Percentiles rank a stretch among this genome's conserved stretches.
These are phyloP conservation scores for Falco columbarius DNA, from an alignment of 2,797 vertebrate species.

Conservation along the genomic window DNA sequence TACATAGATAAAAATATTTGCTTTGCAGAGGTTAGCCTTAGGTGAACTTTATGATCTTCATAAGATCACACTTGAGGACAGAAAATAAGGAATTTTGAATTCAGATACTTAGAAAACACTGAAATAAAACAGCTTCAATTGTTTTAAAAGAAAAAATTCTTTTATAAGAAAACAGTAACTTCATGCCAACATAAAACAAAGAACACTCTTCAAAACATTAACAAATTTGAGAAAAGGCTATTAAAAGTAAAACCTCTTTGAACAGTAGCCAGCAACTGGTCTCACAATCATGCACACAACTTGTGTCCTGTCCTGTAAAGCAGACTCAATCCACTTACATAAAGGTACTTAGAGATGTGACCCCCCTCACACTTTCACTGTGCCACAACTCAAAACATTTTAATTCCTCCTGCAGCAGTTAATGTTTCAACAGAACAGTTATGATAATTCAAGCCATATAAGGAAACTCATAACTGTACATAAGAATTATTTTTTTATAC, in stretches of 20 bases:
- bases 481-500: background rate
- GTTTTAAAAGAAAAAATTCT: background rate
- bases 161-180: background rate
- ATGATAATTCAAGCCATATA: background rate
- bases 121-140: background rate
- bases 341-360: conserved; percentile 32
- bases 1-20: background rate
- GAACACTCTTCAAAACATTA: conserved; percentile 45
- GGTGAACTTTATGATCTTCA: background rate
- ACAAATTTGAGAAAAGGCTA: conserved; percentile 57
- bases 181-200: conserved; percentile 53
- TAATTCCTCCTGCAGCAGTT: background rate
- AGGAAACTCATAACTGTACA: background rate
- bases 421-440: background rate
- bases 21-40: background rate
- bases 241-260: conserved; percentile 58
- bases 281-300: background rate
- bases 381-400: background rate
- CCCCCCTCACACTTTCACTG: background rate
- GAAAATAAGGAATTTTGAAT: background rate
- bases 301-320: background rate
- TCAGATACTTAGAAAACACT: background rate
- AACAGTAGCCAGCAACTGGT: conserved; percentile 12
- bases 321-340: conserved; percentile 49
- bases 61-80: background rate